Evolutionary conservation across 2,113 vertebrate species (phyloP).

Genomic region (Lipotes vexillifer): DNA sequence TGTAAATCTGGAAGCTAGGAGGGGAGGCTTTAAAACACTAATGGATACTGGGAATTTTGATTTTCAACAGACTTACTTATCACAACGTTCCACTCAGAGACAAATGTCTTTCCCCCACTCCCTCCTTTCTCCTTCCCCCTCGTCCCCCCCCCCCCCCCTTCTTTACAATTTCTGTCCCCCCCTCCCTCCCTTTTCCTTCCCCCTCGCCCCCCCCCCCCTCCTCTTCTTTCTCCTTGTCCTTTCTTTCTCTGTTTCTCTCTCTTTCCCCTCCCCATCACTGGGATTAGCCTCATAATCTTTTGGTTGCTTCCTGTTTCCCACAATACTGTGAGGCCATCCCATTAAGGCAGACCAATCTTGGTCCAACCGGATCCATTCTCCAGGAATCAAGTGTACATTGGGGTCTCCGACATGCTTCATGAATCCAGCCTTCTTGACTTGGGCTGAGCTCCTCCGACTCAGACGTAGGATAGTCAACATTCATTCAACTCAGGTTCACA

Average conservation of each 20-base stretch:
- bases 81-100: not conserved
- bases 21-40: not conserved
- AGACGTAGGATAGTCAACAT: not conserved
- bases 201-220: too few relatives aligned
- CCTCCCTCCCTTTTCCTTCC: too few relatives aligned
- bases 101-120: too few relatives aligned
- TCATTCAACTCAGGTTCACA: not conserved
- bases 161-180: too few relatives aligned
- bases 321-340: not conserved
- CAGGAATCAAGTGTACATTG: not conserved
- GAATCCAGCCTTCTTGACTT: not conserved
- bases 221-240: fast-evolving
- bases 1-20: not conserved
- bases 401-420: not conserved
- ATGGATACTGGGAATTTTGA: not conserved
- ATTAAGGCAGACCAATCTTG: not conserved
- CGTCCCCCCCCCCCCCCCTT: too few relatives aligned
- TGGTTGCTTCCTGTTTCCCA: not conserved
- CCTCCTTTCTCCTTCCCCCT: too few relatives aligned
- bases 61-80: not conserved
- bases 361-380: not conserved
- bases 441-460: not conserved
- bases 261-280: not conserved
- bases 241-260: not conserved
- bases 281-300: not conserved